Evolutionary conservation across 2,888 invertebrate species (phyloP).

Genomic region (Notodonta ziczac): DNA sequence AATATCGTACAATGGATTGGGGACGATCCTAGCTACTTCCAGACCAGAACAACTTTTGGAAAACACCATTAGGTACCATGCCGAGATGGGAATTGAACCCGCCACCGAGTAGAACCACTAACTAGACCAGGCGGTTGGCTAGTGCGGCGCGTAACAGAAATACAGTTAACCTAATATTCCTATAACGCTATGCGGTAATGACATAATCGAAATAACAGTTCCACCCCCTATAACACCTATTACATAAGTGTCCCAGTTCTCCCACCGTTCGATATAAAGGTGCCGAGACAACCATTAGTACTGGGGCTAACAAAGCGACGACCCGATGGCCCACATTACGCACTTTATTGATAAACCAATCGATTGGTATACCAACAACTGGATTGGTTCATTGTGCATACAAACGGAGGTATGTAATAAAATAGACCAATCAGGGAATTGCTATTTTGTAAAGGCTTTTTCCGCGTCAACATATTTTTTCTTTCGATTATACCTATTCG

Average conservation of each 20-base stretch:
- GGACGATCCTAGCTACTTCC: background rate
- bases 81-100: too few relatives aligned
- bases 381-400: constrained; percentile 22
- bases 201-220: too few relatives aligned
- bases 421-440: constrained; percentile 3
- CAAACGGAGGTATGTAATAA: constrained; percentile 5
- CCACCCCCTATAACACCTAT: constrained; percentile 10
- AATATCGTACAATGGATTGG: too few relatives aligned
- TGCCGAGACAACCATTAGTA: constrained; percentile 39
- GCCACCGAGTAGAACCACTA: too few relatives aligned
- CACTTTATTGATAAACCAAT: constrained; percentile 38
- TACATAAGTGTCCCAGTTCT: constrained; percentile 37
- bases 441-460: background rate
- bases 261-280: constrained; percentile 23
- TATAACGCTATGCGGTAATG: too few relatives aligned
- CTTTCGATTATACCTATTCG: too few relatives aligned
- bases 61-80: too few relatives aligned
- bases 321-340: constrained; percentile 38
- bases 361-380: constrained; percentile 19
- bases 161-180: too few relatives aligned
- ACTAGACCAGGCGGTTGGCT: too few relatives aligned
- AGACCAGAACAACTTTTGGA: too few relatives aligned
- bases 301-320: constrained; percentile 11
- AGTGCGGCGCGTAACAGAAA: background rate
- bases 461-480: too few relatives aligned